Evolutionary conservation across 2,888 invertebrate genomes (phyloP).

Genomic region (Nomada fucata): DNA sequence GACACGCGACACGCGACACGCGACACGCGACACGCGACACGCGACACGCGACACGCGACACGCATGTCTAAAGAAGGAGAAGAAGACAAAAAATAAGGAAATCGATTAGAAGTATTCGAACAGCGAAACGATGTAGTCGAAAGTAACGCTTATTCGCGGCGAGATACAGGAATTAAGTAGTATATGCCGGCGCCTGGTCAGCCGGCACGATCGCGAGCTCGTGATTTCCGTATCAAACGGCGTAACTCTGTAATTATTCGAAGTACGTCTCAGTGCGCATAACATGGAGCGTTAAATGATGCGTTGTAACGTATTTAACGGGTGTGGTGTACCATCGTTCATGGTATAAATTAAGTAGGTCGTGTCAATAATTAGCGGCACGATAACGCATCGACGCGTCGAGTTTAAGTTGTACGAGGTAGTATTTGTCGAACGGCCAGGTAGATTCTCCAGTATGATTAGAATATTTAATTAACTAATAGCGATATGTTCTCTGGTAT

Average conservation of each 20-base stretch:
- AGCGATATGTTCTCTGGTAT: too few species aligned
- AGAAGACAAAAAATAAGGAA: background rate
- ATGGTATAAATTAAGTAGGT: slow-evolving; percentile 20
- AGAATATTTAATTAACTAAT: background rate
- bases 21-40: background rate
- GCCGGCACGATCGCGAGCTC: slow-evolving; percentile 6
- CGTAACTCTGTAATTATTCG: slow-evolving; percentile 15
- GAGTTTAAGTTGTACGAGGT: slow-evolving; percentile 26
- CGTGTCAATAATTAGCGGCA: slow-evolving; percentile 43
- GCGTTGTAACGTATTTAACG: slow-evolving; percentile 17
- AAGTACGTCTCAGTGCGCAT: slow-evolving; percentile 20
- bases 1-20: background rate
- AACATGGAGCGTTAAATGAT: slow-evolving; percentile 17
- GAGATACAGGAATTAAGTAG: slow-evolving; percentile 14
- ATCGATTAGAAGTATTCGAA: background rate
- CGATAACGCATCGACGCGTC: background rate
- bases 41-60: background rate
- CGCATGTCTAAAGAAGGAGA: background rate
- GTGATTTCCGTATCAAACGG: slow-evolving; percentile 5
- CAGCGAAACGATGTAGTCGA: background rate
- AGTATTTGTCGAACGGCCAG: background rate
- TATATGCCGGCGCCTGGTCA: slow-evolving; percentile 1
- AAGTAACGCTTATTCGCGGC: background rate
- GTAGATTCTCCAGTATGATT: background rate
- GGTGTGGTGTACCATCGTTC: background rate